Evolutionary conservation across 2,113 vertebrate genomes (phyloP).

Genomic region (Gila orcuttii): DNA sequence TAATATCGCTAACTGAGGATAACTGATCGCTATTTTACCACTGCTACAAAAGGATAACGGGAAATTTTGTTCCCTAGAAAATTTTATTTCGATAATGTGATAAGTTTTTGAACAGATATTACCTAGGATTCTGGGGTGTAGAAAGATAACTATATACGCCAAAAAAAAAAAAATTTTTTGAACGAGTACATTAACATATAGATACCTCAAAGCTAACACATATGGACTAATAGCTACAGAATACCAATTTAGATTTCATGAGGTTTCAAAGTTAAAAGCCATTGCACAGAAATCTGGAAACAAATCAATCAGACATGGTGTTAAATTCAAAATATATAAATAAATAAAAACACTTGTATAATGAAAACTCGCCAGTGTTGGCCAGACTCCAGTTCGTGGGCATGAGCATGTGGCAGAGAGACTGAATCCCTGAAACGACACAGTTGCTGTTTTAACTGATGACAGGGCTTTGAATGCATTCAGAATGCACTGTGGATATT

Average conservation of each 20-base stretch:
- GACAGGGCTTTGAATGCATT: slow-evolving; percentile 14
- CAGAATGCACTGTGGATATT: slow-evolving; percentile 25
- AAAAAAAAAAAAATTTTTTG: neutral
- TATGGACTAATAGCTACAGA: neutral
- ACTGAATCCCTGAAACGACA: slow-evolving; percentile 32
- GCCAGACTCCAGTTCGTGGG: slow-evolving; percentile 24
- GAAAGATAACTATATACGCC: neutral
- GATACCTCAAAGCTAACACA: neutral
- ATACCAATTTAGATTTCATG: neutral
- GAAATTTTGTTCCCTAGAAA: neutral
- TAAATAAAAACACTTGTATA: slow-evolving; percentile 29
- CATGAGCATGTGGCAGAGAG: slow-evolving; percentile 11
- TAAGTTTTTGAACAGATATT: neutral
- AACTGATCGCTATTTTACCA: too few relatives aligned
- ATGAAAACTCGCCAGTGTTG: slow-evolving; percentile 31
- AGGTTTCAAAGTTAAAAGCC: slow-evolving; percentile 7
- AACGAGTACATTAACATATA: neutral
- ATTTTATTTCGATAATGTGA: neutral
- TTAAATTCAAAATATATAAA: slow-evolving; percentile 12
- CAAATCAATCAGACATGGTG: slow-evolving; percentile 16
- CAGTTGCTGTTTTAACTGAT: slow-evolving; percentile 12
- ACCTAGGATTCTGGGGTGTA: neutral
- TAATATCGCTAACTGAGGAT: too few relatives aligned
- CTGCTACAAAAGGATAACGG: too few relatives aligned
- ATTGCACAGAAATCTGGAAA: neutral